Base-by-base conservation (phyloP, 2,797 vertebrate species). In the Sternarchorhynchus goeldii region DNA sequence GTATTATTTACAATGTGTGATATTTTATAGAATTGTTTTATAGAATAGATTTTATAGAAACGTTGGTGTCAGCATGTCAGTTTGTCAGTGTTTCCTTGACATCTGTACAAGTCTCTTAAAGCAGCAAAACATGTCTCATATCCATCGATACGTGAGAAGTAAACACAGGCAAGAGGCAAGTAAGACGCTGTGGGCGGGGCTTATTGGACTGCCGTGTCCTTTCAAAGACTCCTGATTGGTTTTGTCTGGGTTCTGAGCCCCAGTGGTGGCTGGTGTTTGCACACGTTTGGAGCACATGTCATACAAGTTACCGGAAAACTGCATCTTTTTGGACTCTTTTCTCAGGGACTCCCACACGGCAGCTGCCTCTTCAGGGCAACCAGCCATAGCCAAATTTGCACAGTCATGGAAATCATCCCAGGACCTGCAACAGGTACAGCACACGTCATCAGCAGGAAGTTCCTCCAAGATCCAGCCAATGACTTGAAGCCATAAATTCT, bases 321-420 rank as follows among this genome's bases (percentile, higher is more conserved):
- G 92, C 86, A 93, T 93, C 87, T 92, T 93, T 82, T 91, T 92
- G 78, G 94, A 95, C 76, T 96, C 94, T 87, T 93, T 90, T 55
- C 93, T 91, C 85, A 95, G 88, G 0, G 94, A 96, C 75, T 95
- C 93, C 95, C 95, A 96, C 66, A 95, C 92, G 0, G 90, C 85
- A 0, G 93, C 93, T 0, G 94, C 93, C 67, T 95, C 94, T 41
- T 95, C 90, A 0, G 95, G 94, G 81, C 95, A 96, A 63, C 89
- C 88, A 0, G 90, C 92, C 70, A 96, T 88, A 45, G 93, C 93
- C 62, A 83, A 70, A 1, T 89, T 94, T 66, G 92, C 93, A 1
- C 95, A 96, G 75, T 85, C 77, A 0, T 95, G 94, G 82, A 95
- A 96, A 5, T 94, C 91, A 8, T 95, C 94, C 95, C 95, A 95